Base-by-base conservation (phyloP, 2,888 invertebrate genomes). In the Drosophila limbata region DNA sequence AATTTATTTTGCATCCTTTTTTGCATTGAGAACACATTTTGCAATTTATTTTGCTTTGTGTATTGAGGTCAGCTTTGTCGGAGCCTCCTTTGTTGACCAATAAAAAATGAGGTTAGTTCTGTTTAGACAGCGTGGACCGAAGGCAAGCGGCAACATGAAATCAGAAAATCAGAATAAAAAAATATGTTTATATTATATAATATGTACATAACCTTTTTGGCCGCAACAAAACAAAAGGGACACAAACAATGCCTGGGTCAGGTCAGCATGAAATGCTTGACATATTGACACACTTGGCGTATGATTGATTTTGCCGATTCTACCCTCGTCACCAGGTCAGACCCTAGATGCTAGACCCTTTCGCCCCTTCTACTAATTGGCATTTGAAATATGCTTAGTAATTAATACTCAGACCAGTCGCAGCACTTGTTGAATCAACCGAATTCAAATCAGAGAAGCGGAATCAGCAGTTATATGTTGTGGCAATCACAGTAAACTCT, bases 261-360 rank as follows among this genome's bases (percentile, higher is more conserved):
- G 83, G 83, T 81, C 80, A 76, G 79, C 82, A 66, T 25, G 70
- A 82, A 85, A 79, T 74, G 69, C 57, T 71, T 84, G 84, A 79
- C 88, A 87, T 79, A 84, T 87, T 87, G 83, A 79, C 88, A 84
- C 82, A 84, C 79, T 87, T 79, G 88, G 81, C 77, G 69, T 55
- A 71, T 84, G 88, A 84, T 84, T 84, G 82, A 87, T 85, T 83
- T 74, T 79, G 15, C 19, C 15, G 25, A 17, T n/a, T 50, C 53
- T 37, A 63, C 47, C 61, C 77, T 57, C 48, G 56, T 57, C 80
- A 55, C 47, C 25, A 19, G 39, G 6, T 4, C 13, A 37, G 39
- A 48, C 31, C 19, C 10, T 33, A n/a, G n/a, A n/a, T n/a, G n/a
- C n/a, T n/a, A 37, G 39, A 48, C 31, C 19, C 10, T 33, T 33